Conservation (phyloP, 2,113 vertebrate species). For the Notothenia coriiceps region DNA sequence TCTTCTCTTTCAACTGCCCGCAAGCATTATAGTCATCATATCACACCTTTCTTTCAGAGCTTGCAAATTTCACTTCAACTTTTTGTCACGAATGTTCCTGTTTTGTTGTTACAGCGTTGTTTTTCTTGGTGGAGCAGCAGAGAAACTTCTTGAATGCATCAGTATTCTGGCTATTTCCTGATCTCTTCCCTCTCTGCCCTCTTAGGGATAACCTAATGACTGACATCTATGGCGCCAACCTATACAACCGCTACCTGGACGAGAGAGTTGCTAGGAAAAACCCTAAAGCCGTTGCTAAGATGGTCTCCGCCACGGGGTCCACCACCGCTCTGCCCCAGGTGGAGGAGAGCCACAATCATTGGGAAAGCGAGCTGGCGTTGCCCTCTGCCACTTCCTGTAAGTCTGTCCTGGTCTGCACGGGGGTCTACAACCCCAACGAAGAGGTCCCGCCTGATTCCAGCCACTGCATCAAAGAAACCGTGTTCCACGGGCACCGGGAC, state of each 20-base stretch:
- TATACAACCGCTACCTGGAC: constrained; percentile 91
- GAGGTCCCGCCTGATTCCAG: constrained; percentile 72
- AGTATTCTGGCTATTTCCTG: not conserved
- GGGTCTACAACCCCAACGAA: constrained; percentile 87
- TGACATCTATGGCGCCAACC: constrained; percentile 93
- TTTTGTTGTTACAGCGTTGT: not conserved
- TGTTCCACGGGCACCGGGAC: constrained; percentile 93
- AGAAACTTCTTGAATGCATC: not conserved
- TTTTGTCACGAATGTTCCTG: not conserved
- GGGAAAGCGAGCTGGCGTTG: constrained; percentile 84
- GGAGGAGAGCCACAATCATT: constrained; percentile 67
- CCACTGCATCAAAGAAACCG: constrained; percentile 77
- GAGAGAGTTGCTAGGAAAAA: constrained; percentile 75
- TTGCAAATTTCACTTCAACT: constrained; percentile 43
- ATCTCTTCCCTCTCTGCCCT: not conserved
- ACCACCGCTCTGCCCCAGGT: constrained; percentile 71
- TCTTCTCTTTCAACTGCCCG: not conserved
- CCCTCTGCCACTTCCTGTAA: constrained; percentile 87
- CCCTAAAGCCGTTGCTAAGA: constrained; percentile 76
- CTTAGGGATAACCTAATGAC: constrained; percentile 93
- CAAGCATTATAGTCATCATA: not conserved
- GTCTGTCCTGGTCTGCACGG: constrained; percentile 92
- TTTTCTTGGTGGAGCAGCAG: not conserved
- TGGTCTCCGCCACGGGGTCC: constrained; percentile 76
- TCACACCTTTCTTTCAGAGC: not conserved